Percentiles rank a stretch among this genome's conserved stretches.
These are phyloP conservation scores for Acanthiza pusilla DNA, from an alignment of 2,797 vertebrate genomes.

Conservation along the genomic window DNA sequence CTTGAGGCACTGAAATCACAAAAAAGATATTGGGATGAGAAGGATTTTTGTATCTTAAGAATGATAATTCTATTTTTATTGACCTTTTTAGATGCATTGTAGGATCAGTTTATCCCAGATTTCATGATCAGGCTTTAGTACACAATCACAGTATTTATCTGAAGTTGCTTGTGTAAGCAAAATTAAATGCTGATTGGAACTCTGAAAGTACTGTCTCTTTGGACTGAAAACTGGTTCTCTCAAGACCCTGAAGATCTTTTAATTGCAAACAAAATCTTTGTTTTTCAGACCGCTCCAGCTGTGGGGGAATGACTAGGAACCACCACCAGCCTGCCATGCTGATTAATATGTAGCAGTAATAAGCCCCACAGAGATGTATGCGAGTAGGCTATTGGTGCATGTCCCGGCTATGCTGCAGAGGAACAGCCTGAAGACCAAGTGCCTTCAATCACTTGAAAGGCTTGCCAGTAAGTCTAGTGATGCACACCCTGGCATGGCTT, in stretches of 20 bases:
- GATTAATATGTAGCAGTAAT: neutral
- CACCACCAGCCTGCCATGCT: neutral
- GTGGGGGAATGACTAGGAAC: neutral
- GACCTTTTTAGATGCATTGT: neutral
- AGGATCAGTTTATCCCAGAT: neutral
- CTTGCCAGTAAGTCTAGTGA: neutral
- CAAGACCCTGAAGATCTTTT: neutral
- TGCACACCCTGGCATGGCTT: neutral
- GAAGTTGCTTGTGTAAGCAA: neutral
- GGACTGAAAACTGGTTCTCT: neutral
- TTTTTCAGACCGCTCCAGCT: neutral
- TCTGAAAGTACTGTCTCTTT: neutral
- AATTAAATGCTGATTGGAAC: neutral
- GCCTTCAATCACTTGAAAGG: neutral
- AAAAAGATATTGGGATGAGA: neutral
- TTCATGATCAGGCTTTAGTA: neutral
- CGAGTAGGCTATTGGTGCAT: neutral
- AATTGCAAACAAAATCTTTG: neutral
- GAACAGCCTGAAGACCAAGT: neutral
- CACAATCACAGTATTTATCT: neutral
- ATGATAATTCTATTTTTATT: neutral
- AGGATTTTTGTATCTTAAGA: neutral
- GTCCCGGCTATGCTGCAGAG: neutral
- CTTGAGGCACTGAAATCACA: neutral
- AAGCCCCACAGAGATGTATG: neutral